Base-by-base conservation (phyloP, 2,797 vertebrate species). In the Aplochiton taeniatus region DNA sequence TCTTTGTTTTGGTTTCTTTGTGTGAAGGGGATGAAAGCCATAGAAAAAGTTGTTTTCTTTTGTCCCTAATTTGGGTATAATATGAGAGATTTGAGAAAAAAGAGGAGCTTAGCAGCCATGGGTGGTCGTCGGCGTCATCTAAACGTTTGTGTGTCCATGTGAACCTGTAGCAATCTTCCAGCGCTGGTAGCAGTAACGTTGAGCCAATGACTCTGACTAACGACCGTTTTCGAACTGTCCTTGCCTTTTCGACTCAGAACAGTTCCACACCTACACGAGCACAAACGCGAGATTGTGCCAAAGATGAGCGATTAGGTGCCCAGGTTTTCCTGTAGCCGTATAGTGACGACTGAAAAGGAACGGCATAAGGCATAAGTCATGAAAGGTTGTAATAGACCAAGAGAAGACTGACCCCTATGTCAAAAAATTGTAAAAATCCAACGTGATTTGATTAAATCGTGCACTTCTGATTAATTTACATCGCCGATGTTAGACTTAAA, bases 11-110 rank as follows among this genome's bases (percentile, higher is more conserved):
- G 9, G 92, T 86, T 85, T 75, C 67, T 79, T 89, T 83, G 74
- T 86, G 87, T 93, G 88, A 93, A 95, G 95, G 94, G 96, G 95
- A 96, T 95, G 95, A 93, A 98, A 98, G 96, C 96, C 96, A 98
- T 97, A 98, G 92, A 84, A 76, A 72, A 92, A 94, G 84, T 81
- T 77, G n/a, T n/a, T 79, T 83, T 88, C 78, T 83, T 88, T 83
- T 80, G 87, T 75, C 72, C 80, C 83, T 83, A 81, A 83, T 82
- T 74, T 72, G 82, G 76, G 87, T 77, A 69, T 80, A 74, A 74
- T 61, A 57, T 68, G 55, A 78, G 66, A 62, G 54, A 75, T 68
- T 43, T 11, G 9, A n/a, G 69, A 79, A 69, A 83, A 79, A 79
- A 75, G 71, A 64, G 12, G 74, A 68, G 74, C 66, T 79, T 70